Conservation (phyloP, 2,113 vertebrate species). For the Fregetta grallaria region DNA sequence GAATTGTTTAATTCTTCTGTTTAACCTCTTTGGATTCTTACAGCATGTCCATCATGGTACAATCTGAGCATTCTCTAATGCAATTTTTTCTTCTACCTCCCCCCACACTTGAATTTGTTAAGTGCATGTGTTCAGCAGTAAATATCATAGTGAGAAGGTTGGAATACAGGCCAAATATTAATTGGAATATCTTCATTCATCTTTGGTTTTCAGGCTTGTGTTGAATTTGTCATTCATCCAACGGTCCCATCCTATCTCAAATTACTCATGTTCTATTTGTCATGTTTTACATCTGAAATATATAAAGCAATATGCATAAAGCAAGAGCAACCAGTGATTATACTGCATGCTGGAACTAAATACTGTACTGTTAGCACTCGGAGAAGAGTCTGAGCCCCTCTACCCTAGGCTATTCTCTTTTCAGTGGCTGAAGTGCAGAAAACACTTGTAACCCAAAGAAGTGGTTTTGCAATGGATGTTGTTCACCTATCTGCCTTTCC, state of each 20-base stretch:
- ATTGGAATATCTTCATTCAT: background rate
- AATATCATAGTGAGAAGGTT: background rate
- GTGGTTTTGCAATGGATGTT: background rate
- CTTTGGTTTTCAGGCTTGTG: background rate
- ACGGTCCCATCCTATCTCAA: background rate
- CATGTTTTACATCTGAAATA: background rate
- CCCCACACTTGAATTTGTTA: background rate
- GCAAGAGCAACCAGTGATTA: background rate
- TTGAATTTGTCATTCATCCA: background rate
- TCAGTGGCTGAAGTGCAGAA: background rate
- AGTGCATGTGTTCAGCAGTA: background rate
- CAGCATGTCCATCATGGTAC: background rate
- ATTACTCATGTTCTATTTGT: background rate
- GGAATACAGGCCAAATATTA: background rate
- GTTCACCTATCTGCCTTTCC: slow-evolving; percentile 61
- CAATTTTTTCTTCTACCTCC: background rate
- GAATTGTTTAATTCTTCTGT: background rate
- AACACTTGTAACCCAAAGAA: background rate
- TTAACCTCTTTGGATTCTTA: background rate
- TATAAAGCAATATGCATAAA: background rate
- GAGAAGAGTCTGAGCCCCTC: background rate
- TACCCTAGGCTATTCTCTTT: background rate
- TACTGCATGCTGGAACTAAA: background rate
- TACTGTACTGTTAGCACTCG: background rate
- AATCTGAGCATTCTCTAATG: background rate